Percentiles rank a stretch among this genome's conserved stretches.
These are phyloP conservation scores for Protophormia terraenovae DNA, from an alignment of 2,888 invertebrate genomes.

Conservation along the genomic window DNA sequence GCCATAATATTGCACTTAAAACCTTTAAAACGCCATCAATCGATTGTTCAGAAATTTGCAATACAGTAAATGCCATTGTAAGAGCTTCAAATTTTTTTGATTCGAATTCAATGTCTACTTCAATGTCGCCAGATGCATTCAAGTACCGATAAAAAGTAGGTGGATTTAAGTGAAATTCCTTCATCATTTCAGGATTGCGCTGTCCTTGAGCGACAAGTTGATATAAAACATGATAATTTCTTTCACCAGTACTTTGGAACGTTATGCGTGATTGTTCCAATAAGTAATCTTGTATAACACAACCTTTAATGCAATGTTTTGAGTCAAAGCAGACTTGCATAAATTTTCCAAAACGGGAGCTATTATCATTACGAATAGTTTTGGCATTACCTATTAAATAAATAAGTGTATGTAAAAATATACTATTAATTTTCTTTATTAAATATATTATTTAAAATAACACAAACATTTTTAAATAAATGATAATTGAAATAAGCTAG, in stretches of 20 bases:
- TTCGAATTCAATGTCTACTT: constrained; percentile 86
- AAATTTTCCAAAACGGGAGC: constrained; percentile 96
- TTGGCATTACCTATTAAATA: constrained; percentile 91
- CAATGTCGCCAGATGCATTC: constrained; percentile 89
- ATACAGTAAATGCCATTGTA: constrained; percentile 92
- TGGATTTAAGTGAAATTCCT: constrained; percentile 88
- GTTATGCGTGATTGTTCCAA: constrained; percentile 95
- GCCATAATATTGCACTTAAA: constrained; percentile 93
- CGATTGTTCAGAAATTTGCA: constrained; percentile 92
- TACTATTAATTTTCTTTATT: too few relatives aligned
- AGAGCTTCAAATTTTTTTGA: constrained; percentile 90
- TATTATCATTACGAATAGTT: constrained; percentile 96
- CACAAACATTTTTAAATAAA: too few relatives aligned
- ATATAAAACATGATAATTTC: constrained; percentile 96
- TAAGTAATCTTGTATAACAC: constrained; percentile 94
- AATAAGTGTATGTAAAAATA: constrained; percentile 4
- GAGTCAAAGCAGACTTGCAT: constrained; percentile 96
- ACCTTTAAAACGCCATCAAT: constrained; percentile 95
- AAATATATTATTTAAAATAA: too few relatives aligned
- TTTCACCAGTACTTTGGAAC: constrained; percentile 92
- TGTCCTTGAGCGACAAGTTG: constrained; percentile 93
- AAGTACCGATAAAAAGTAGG: constrained; percentile 91
- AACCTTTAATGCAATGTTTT: constrained; percentile 94
- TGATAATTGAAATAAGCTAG: too few relatives aligned
- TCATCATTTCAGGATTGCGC: constrained; percentile 88